phyloP scores from a whole-genome alignment of 2,888 invertebrate species.

The Nemotelus nigrinus region DNA sequence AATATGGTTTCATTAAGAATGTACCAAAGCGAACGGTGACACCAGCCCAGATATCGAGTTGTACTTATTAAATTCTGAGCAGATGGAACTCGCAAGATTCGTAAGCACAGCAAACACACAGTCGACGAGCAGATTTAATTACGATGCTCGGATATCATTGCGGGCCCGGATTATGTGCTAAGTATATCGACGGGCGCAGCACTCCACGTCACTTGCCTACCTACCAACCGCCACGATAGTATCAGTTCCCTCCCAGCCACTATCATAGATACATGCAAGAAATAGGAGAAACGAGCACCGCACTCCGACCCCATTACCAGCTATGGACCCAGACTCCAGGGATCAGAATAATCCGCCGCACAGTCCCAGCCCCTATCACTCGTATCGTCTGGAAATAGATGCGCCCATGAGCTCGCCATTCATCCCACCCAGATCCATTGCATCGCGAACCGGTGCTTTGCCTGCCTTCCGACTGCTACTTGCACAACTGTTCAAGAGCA shows the following conservation, averaged over 20 bases:
- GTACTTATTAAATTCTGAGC: too few relatives aligned
- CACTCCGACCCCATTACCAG: too few relatives aligned
- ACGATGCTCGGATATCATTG: conserved; percentile 47
- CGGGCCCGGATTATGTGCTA: conserved; percentile 16
- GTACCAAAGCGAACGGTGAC: too few relatives aligned
- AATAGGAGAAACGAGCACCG: too few relatives aligned
- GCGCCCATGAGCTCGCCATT: conserved; percentile 50
- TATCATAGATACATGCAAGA: not conserved
- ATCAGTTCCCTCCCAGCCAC: not conserved
- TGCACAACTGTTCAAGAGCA: not conserved
- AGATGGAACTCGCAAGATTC: too few relatives aligned
- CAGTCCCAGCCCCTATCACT: conserved; percentile 44
- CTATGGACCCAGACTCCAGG: not conserved
- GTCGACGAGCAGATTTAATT: conserved; percentile 47
- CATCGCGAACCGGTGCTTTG: conserved; percentile 2
- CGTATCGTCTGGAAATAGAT: conserved; percentile 42
- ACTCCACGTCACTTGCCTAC: not conserved
- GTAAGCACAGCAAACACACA: too few relatives aligned
- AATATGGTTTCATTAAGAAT: too few relatives aligned
- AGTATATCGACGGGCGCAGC: conserved; percentile 1
- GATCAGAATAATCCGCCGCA: conserved; percentile 41
- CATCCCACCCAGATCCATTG: conserved; percentile 47
- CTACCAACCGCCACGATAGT: not conserved
- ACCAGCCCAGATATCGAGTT: too few relatives aligned
- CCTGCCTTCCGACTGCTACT: not conserved